Base-by-base conservation (phyloP, 2,113 vertebrate species). In the Puffinus mauretanicus region DNA sequence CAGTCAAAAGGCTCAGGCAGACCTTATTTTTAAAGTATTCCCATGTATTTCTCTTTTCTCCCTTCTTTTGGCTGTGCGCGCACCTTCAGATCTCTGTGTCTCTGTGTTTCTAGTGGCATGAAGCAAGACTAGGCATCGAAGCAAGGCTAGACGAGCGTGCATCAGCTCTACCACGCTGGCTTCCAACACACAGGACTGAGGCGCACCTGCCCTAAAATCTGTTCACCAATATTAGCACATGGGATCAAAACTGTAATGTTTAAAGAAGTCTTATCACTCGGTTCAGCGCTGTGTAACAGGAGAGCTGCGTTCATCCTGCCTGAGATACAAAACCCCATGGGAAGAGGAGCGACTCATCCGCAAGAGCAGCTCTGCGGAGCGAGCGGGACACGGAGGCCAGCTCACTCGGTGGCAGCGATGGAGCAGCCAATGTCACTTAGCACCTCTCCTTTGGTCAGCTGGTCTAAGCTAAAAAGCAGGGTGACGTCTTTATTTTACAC, bases 221-320 rank as follows among this genome's bases (percentile, higher is more conserved):
- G 12, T 34, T 46, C 46, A 24, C 26, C 24, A 5, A 2, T 26
- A 5, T 19, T 4, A 77, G 36, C 65, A 46, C 19, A 5, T 2
- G 21, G 81, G 38, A 47, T 17, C 0, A 4, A 27, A 60, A 17
- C 15, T 0, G 0, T 4, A 24, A 9, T 1, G 7, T n/a, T 54
- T 70, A 11, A 64, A 57, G 75, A 24, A n/a, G 61, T 16, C 65
- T 30, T 11, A 40, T 1, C 24, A 7, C 51, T 49, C 34, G 10
- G 20, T 15, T 38, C n/a, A 25, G 46, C 1, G 3, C 62, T 22
- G 26, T 30, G 49, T 36, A 25, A 30, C 42, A 57, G 72, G 73
- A 65, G 80, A 58, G 73, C 75, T 36, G 11, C 5, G 29, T 19
- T 47, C n/a, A 30, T 49, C 64, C 62, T n/a, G 49, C 49, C 11